Evolutionary conservation across 2,888 invertebrate species (phyloP), one percentile per base, ranked within the genome.

Genomic region (Drosophila diplacantha): DNA sequence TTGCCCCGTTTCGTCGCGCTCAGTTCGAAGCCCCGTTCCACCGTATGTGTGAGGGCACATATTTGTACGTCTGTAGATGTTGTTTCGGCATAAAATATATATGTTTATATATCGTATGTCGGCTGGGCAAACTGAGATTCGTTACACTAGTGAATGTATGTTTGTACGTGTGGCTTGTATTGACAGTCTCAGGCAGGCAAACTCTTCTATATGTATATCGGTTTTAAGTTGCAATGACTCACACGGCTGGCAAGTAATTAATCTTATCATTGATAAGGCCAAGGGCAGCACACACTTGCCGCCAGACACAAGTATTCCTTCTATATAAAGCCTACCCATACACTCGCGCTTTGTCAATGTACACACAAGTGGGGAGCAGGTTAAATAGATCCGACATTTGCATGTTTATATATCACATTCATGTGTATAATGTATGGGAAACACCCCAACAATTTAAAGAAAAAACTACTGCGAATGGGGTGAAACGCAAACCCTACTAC

Each of bases 231-330:
- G 20, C 18, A 43, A 35, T 81, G 79, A 83, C 22, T 80, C 80
- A 83, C 55, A 22, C 31, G 49, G 31, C 24, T 35, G 52, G 50
- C 69, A 49, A 54, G 56, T 51, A 72, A 76, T 80, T 83, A 80
- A 84, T 80, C 80, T 84, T 80, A 80, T 80, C 82, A 76, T 72
- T 79, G 80, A 80, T 80, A 80, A 80, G 84, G 82, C 80, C 82
- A 80, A 79, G 80, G 82, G 76, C 72, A 47, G 51, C 53, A 53
- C n/a, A 63, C 65, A 63, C 62, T 54, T 26, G 11, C 38, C 55
- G 56, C 24, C 59, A 58, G 32, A 58, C 37, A 62, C 44, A 11
- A 5, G 34, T 39, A 29, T 46, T 38, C 32, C 31, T 58, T 41
- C 38, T 56, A 38, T 41, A 50, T 49, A 39, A 54, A 43, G n/a